Percentiles rank a stretch among this genome's conserved stretches.
These are phyloP conservation scores for Stigmatopora argus DNA, from an alignment of 2,113 vertebrate species.

Conservation along the genomic window DNA sequence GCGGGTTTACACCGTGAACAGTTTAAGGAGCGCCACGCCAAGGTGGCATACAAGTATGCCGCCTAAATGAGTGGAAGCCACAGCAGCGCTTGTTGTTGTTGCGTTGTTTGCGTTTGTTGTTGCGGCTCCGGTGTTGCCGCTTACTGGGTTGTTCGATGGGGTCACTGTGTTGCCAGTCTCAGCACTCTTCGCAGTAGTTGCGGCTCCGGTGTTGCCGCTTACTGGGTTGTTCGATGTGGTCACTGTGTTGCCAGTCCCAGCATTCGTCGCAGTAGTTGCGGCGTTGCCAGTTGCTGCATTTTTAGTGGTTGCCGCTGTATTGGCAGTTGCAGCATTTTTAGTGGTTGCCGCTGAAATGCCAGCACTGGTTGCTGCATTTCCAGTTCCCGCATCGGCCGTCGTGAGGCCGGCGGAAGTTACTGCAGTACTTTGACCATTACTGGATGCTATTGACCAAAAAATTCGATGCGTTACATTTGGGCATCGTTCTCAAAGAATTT, in stretches of 20 bases:
- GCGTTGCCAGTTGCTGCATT: neutral
- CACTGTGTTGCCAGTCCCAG: neutral
- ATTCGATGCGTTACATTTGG: neutral
- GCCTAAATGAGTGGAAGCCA: neutral
- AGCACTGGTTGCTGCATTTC: neutral
- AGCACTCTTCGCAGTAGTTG: neutral
- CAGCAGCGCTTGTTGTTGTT: neutral
- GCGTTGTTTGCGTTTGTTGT: neutral
- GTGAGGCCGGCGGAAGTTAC: no score
- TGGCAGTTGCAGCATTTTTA: neutral
- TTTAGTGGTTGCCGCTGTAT: neutral
- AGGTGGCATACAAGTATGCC: conserved; percentile 22
- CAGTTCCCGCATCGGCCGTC: rapidly evolving
- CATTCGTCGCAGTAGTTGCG: neutral
- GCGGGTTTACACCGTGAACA: neutral
- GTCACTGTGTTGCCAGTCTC: neutral
- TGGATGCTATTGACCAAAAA: conserved; percentile 12
- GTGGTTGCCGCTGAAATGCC: neutral
- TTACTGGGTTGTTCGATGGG: neutral
- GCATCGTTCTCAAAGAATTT: neutral
- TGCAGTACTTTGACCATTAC: neutral
- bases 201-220: neutral
- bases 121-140: neutral
- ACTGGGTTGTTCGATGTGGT: neutral
- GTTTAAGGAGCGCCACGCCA: conserved; percentile 16